Evolutionary conservation across 2,888 invertebrate genomes (phyloP), one percentile per base, ranked within the genome.

Genomic region (Ectemnius continuus): DNA sequence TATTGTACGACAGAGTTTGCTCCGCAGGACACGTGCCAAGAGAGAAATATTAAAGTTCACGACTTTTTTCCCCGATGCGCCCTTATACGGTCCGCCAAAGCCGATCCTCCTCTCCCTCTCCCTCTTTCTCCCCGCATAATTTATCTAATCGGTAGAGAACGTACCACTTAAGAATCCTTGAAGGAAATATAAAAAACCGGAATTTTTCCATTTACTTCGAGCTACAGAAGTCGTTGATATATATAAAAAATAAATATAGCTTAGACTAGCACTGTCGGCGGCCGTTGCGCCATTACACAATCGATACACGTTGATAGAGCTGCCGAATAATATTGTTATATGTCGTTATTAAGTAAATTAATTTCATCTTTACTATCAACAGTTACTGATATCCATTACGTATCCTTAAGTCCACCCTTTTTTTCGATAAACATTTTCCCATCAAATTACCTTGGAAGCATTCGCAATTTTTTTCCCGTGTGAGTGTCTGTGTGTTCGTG

Each of bases 191-290:
- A 83, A 82, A 52, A 83, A 80, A 73, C 67, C 75, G 66, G 76
- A 80, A 73, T 61, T 78, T 23, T 1, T 67, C 59, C 67, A 71
- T 70, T 70, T 79, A 83, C 76, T 75, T 86, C 81, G 83, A 76
- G 75, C 78, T 85, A 85, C 82, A 79, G 79, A 84, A 85, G 81
- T 83, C 83, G 77, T 82, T 82, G 80, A 80, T 83, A 83, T 86
- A 85, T 86, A 85, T 20, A 36, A 88, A 86, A 88, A 89, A 90
- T 88, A 88, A 89, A 89, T 89, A 89, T 87, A 88, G 85, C 89
- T 90, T 89, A 89, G 90, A 90, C 90, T 90, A 90, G 90, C 88
- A 88, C 88, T 87, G 86, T 85, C 82, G 88, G 86, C 86, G 84
- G 84, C 76, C 78, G 67, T 47, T 5, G 69, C 81, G 83, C 87